These are phyloP conservation scores for Pantherophis guttatus DNA, from an alignment of 2,113 vertebrate genomes.

Conservation along the genomic window DNA sequence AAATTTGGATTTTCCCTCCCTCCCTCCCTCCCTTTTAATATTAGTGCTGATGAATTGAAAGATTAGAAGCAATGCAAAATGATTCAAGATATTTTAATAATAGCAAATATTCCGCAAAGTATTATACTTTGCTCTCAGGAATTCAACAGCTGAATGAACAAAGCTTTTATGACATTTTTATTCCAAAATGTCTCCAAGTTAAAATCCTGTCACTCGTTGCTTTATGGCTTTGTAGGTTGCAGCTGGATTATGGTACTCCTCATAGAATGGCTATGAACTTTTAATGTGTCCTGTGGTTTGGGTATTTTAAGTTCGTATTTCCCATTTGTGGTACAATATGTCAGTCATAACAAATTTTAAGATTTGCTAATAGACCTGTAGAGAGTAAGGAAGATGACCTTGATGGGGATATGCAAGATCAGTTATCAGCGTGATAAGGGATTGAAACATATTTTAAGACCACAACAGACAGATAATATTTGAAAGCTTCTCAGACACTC, in stretches of 20 bases:
- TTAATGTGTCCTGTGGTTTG: neutral
- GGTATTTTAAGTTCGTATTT: neutral
- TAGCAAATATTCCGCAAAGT: neutral
- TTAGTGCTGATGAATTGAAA: constrained; percentile 47
- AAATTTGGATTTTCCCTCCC: neutral
- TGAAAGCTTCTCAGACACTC: neutral
- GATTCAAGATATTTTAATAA: neutral
- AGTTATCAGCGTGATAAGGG: neutral
- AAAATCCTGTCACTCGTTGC: constrained; percentile 40
- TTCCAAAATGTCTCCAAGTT: constrained; percentile 43
- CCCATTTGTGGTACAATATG: neutral
- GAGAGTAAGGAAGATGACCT: neutral
- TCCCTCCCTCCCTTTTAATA: neutral
- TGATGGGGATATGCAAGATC: neutral
- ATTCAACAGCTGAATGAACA: constrained; percentile 28
- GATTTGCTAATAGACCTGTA: neutral
- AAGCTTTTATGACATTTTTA: constrained; percentile 31
- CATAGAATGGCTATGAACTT: constrained; percentile 8
- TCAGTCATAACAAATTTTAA: neutral
- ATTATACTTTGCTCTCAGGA: constrained; percentile 34
- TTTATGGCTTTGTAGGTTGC: neutral
- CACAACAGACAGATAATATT: neutral
- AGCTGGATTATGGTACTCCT: constrained; percentile 22
- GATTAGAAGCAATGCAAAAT: constrained; percentile 33
- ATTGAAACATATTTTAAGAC: neutral